phyloP scores from a whole-genome alignment of 2,797 vertebrate species.

The Hybognathus amarus region DNA sequence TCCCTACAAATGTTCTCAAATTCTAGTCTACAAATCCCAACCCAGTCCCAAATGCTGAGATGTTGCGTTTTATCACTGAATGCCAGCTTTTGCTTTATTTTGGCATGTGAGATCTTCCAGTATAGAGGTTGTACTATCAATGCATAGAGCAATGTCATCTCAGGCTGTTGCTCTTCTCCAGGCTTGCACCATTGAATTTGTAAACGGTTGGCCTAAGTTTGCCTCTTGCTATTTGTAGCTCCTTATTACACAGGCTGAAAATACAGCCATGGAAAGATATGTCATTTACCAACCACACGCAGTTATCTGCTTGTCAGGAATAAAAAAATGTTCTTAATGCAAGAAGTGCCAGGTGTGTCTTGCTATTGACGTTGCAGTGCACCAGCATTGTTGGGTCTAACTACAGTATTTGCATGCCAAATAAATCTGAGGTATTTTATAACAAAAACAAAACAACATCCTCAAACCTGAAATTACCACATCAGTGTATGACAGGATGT shows the following conservation, averaged over 20 bases:
- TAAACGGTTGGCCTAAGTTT: conserved; percentile 37
- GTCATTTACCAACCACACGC: conserved; percentile 13
- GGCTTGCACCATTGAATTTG: conserved; percentile 25
- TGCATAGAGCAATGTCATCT: conserved; percentile 23
- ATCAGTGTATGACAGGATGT: conserved; percentile 23
- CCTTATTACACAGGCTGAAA: conserved; percentile 37
- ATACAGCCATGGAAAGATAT: conserved; percentile 22
- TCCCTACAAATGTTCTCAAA: not conserved
- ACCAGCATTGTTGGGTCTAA: not conserved
- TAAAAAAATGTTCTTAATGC: not conserved
- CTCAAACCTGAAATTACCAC: conserved; percentile 4
- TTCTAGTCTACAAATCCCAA: not conserved
- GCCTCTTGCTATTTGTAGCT: conserved; percentile 41
- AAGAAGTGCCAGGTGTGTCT: not conserved
- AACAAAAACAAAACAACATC: not conserved
- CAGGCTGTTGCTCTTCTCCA: conserved; percentile 8
- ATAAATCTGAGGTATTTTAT: not conserved
- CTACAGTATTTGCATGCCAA: not conserved
- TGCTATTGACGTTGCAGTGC: not conserved
- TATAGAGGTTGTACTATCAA: not conserved
- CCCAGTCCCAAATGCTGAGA: not conserved
- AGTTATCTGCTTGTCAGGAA: conserved; percentile 21
- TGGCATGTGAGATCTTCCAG: not conserved
- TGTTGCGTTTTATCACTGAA: not conserved
- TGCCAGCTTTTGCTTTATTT: not conserved